Evolutionary conservation across 2,888 invertebrate genomes (phyloP).

Genomic region (Macrophya annulata): DNA sequence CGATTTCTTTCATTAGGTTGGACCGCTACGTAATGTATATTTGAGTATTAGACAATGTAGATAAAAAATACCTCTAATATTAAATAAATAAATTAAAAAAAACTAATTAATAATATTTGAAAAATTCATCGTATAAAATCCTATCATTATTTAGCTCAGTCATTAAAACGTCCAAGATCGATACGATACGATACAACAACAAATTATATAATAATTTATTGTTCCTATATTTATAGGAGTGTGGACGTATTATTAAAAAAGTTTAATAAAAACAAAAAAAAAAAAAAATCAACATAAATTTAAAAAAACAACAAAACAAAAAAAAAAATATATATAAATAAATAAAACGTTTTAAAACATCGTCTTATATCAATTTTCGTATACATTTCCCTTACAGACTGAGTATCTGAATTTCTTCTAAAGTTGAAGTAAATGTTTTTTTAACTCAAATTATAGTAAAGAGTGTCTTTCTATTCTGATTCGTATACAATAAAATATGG

Average conservation of each 20-base stretch:
- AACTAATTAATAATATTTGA: background rate
- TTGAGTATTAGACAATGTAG: constrained; percentile 53
- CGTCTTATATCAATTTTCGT: constrained; percentile 2
- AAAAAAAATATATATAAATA: constrained; percentile 8
- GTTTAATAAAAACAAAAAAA: too few relatives aligned
- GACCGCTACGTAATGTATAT: constrained; percentile 27
- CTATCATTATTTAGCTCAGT: constrained; percentile 20
- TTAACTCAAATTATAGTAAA: background rate
- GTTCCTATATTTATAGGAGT: constrained; percentile 36
- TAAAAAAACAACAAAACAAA: background rate
- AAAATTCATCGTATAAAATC: constrained; percentile 29
- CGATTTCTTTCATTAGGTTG: background rate
- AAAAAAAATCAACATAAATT: background rate
- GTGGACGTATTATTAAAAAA: constrained; percentile 40
- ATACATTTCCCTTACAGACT: background rate
- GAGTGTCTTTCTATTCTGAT: background rate
- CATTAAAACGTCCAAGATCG: constrained; percentile 40
- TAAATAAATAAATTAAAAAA: background rate
- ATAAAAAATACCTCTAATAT: constrained; percentile 41
- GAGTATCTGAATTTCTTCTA: background rate
- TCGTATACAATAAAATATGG: background rate
- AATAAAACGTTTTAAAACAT: constrained; percentile 50
- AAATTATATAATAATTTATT: constrained; percentile 49
- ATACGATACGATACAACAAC: background rate
- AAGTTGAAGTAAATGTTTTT: too few relatives aligned